Percentiles rank a stretch among this genome's conserved stretches.
Evolutionary conservation across 2,797 vertebrate species (phyloP).

Genomic region (Gobio occitaniae): DNA sequence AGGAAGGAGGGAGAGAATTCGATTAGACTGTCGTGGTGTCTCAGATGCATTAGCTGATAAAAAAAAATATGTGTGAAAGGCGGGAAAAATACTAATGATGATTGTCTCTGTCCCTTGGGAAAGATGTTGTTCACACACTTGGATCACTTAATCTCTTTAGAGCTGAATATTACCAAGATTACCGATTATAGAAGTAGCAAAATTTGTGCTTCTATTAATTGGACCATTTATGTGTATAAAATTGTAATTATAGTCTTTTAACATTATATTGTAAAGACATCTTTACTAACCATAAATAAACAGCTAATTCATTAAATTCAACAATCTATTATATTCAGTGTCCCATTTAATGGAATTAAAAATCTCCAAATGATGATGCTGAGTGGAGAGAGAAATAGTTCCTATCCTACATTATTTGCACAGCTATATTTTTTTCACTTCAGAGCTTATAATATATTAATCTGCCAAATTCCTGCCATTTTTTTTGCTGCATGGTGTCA

Average conservation of each 20-base stretch:
- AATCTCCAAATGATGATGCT: neutral
- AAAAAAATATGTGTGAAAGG: neutral
- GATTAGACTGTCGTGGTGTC: slow-evolving; percentile 36
- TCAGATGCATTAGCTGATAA: slow-evolving; percentile 26
- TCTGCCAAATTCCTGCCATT: neutral
- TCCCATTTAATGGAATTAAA: neutral
- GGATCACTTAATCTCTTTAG: neutral
- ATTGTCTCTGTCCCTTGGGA: slow-evolving; percentile 1
- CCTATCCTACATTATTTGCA: neutral
- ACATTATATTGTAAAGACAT: neutral
- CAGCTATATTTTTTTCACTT: neutral
- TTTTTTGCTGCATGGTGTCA: neutral
- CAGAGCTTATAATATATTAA: neutral
- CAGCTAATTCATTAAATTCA: neutral
- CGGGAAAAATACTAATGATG: neutral
- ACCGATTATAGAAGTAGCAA: neutral
- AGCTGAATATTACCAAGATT: neutral
- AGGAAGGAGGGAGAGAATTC: slow-evolving; percentile 34
- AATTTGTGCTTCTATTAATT: neutral
- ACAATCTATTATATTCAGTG: neutral
- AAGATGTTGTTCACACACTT: neutral
- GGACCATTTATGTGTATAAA: neutral
- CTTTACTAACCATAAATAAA: neutral
- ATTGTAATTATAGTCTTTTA: neutral
- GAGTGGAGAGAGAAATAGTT: neutral